Percentiles rank a stretch among this genome's conserved stretches.
Evolutionary conservation across 2,113 vertebrate genomes (phyloP).

Genomic region (Copsychus sechellarum): DNA sequence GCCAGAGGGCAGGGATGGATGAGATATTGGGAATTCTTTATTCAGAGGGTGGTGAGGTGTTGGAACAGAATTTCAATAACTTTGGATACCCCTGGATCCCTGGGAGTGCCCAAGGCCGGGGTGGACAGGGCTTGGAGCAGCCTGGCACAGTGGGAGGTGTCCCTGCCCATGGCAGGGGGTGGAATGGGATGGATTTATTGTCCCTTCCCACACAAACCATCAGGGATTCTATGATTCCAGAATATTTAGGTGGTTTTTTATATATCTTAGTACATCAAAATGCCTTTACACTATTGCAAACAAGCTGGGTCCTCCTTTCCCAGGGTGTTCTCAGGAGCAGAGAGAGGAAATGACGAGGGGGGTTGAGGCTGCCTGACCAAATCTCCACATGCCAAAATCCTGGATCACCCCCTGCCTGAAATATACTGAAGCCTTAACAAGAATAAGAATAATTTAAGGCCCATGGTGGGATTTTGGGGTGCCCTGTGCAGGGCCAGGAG

Average conservation of each 20-base stretch:
- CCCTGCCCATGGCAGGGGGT: neutral
- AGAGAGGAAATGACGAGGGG: neutral
- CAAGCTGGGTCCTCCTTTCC: neutral
- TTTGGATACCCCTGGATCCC: neutral
- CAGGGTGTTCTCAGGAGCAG: neutral
- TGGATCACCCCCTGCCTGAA: neutral
- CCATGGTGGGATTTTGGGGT: neutral
- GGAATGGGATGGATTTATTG: neutral
- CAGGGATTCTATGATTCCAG: fast-evolving
- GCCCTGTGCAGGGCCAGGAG: neutral
- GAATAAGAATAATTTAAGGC: neutral
- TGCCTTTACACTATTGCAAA: neutral
- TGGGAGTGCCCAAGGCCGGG: neutral
- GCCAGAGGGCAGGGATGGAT: neutral
- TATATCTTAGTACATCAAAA: fast-evolving
- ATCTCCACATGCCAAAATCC: neutral
- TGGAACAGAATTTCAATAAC: neutral
- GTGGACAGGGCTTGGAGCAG: fast-evolving
- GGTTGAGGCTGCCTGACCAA: neutral
- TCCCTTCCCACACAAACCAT: neutral
- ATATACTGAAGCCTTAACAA: neutral
- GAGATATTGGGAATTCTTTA: neutral
- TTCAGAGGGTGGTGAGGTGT: neutral
- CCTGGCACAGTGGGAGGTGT: fast-evolving
- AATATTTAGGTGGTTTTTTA: neutral